Conservation (phyloP, 2,888 invertebrate species). For the Mamestra brassicae region DNA sequence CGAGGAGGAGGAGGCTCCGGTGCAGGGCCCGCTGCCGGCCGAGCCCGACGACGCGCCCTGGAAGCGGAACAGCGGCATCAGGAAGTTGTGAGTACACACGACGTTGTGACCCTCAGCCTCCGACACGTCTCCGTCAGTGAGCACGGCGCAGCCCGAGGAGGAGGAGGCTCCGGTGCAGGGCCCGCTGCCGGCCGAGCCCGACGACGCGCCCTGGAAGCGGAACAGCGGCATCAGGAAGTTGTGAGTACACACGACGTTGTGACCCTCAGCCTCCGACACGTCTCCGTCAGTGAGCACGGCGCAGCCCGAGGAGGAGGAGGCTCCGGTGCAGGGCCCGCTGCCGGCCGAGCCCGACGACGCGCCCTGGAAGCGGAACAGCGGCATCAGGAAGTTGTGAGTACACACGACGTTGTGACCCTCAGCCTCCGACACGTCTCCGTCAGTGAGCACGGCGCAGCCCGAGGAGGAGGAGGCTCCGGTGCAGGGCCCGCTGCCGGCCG, state of each 20-base stretch:
- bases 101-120: constrained; percentile 60
- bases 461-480: constrained; percentile 96
- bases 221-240: constrained; percentile 97
- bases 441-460: constrained; percentile 75
- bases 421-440: constrained; percentile 82
- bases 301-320: constrained; percentile 93
- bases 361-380: constrained; percentile 97
- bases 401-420: too few relatives aligned
- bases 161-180: constrained; percentile 98
- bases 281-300: constrained; percentile 80
- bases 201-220: constrained; percentile 98
- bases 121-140: constrained; percentile 82
- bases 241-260: constrained; percentile 91
- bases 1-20: constrained; percentile 96
- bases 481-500: constrained; percentile 98
- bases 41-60: constrained; percentile 99
- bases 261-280: constrained; percentile 74
- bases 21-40: constrained; percentile 98
- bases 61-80: constrained; percentile 97
- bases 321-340: constrained; percentile 98
- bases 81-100: constrained; percentile 95
- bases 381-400: constrained; percentile 97
- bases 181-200: constrained; percentile 98
- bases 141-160: constrained; percentile 85
- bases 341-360: constrained; percentile 99